Evolutionary conservation across 2,797 vertebrate genomes (phyloP), one percentile per base, ranked within the genome.

Genomic region (Phoeniculus purpureus): DNA sequence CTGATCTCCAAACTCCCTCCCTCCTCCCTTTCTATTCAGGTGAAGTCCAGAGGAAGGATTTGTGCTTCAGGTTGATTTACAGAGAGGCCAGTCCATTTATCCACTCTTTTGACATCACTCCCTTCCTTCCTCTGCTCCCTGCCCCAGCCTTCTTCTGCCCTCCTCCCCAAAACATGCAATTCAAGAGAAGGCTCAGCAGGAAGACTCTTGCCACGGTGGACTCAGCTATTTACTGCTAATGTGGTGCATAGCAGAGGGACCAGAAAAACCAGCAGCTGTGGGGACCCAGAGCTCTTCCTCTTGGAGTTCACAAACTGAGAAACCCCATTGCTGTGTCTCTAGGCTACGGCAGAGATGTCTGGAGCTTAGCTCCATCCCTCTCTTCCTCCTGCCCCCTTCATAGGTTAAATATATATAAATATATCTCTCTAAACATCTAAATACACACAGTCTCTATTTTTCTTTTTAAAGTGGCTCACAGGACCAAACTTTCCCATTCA

Each of bases 401-500:
- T 94, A 96, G 93, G 96, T 89, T 96, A 96, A 91, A 96, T 84
- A 87, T 87, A 86, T 85, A 88, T 94, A 96, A 74, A 94, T 81
- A 95, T 82, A 93, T n/a, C n/a, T n/a, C n/a, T n/a, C n/a, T n/a
- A n/a, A n/a, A n/a, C n/a, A n/a, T n/a, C n/a, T n/a, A n/a, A n/a
- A n/a, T n/a, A n/a, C n/a, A n/a, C 77, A 59, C 94, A 96, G 83
- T 87, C 93, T 93, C 77, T 93, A 77, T 92, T 93, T 92, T 93
- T 95, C 89, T 94, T 90, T 97, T 97, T 94, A 92, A 97, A 93
- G 94, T 96, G 95, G 94, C 94, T 95, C 95, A 93, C 92, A 96
- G 97, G 97, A 97, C 97, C 97, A 97, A 97, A 97, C 91, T 97
- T 96, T 94, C 85, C 90, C 79, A 84, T 93, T 92, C 80, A 85